Evolutionary conservation across 2,797 vertebrate species (phyloP), one percentile per base, ranked within the genome.

Genomic region (Tachyglossus aculeatus): DNA sequence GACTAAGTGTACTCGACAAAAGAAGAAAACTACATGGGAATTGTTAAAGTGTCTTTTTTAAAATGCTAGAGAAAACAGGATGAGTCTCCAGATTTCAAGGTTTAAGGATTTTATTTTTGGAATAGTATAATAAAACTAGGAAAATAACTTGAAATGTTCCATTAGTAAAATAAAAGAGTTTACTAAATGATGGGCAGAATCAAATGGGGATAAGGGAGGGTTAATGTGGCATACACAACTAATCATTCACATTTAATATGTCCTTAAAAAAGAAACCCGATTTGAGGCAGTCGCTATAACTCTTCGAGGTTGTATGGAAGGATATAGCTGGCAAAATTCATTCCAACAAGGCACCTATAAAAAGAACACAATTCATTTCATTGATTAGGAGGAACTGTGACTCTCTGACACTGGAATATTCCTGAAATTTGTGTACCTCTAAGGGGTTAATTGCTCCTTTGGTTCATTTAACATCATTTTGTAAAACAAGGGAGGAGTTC

Each of bases 171-270:
- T 71, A 38, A 63, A 38, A 63, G 70, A 65, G 59, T 67, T 75
- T 70, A 61, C 27, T 64, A 78, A 79, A 36, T 79, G 77, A 72
- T 67, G 80, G 64, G 67, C 62, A 81, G 80, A 72, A 68, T 82
- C 80, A 78, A 84, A 71, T 56, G 69, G 63, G 74, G 25, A 54
- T 73, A 66, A 43, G 74, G 53, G 62, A 69, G 71, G 66, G 70
- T 48, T 59, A 76, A 77, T 69, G 72, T 75, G 78, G 73, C 53
- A 80, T 63, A 29, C 43, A 67, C 43, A 64, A 55, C 68, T 71
- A 38, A 66, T 37, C 64, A 78, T 68, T 74, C 58, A 22, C 27
- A 62, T 1, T 48, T 34, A 67, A 65, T 37, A 51, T 45, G 67
- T 80, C 56, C 79, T 64, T 63, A 80, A 60, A 16, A 27, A 29